Evolutionary conservation across 2,888 invertebrate genomes (phyloP).

Genomic region (Aquatica leii): DNA sequence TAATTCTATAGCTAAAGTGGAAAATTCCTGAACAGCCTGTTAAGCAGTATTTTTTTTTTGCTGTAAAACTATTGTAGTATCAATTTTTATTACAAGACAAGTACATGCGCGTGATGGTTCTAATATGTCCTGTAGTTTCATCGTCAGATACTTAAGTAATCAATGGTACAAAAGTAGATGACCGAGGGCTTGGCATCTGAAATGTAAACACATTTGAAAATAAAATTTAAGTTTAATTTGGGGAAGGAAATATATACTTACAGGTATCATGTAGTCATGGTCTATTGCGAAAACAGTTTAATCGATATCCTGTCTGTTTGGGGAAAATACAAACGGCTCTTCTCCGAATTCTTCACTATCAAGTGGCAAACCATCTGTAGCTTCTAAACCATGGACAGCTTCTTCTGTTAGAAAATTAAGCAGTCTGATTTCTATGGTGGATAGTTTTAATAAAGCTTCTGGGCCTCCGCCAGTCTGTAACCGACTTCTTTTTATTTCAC

Average conservation of each 20-base stretch:
- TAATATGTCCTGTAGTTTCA: not conserved
- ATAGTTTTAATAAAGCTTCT: not conserved
- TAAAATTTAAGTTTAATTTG: not conserved
- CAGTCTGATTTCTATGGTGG: not conserved
- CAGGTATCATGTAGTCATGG: not conserved
- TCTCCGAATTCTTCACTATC: not conserved
- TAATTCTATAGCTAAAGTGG: not conserved
- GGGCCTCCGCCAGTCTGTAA: slow-evolving; percentile 1
- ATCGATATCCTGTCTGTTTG: too few species aligned
- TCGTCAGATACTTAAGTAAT: too few species aligned
- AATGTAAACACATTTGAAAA: not conserved
- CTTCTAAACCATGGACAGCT: not conserved
- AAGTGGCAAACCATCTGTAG: not conserved
- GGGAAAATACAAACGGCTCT: not conserved
- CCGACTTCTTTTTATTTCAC: slow-evolving; percentile 3
- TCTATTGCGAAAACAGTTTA: too few species aligned
- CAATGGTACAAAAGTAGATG: too few species aligned
- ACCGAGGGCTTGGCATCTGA: too few species aligned
- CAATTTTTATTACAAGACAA: too few species aligned
- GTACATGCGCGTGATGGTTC: not conserved
- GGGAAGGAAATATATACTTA: not conserved
- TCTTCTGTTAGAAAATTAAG: slow-evolving; percentile 1
- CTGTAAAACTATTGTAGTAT: not conserved
- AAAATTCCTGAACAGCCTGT: not conserved
- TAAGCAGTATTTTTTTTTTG: not conserved